Conservation (phyloP, 2,888 invertebrate genomes). For the Lithophane leautieri region DNA sequence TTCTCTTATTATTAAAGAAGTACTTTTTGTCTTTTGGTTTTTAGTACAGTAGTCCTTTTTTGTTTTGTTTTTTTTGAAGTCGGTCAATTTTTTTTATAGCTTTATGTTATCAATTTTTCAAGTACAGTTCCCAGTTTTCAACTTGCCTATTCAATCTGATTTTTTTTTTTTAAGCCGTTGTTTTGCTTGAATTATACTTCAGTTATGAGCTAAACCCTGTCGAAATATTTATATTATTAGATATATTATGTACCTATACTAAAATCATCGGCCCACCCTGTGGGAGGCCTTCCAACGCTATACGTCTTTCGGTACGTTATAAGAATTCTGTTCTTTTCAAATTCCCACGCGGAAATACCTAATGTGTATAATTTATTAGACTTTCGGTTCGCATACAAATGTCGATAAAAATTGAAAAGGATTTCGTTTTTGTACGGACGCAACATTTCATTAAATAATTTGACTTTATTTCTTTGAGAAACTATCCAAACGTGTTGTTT, state of each 20-base stretch:
- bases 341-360: background rate
- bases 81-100: too few relatives aligned
- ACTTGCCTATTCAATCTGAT: background rate
- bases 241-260: background rate
- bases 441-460: background rate
- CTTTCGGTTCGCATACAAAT: background rate
- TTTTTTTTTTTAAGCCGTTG: background rate
- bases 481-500: background rate
- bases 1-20: too few relatives aligned
- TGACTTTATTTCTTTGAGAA: background rate
- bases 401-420: background rate
- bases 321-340: too few relatives aligned
- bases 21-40: too few relatives aligned
- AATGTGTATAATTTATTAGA: constrained; percentile 16
- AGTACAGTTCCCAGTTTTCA: background rate
- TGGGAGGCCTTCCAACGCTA: too few relatives aligned
- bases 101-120: too few relatives aligned
- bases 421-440: background rate
- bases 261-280: too few relatives aligned
- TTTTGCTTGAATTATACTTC: background rate
- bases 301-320: too few relatives aligned
- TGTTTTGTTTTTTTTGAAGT: too few relatives aligned
- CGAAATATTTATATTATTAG: background rate
- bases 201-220: background rate
- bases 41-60: too few relatives aligned